phyloP scores from a whole-genome alignment of 1,140 invertebrate species.

The Sitobion miscanthi region DNA sequence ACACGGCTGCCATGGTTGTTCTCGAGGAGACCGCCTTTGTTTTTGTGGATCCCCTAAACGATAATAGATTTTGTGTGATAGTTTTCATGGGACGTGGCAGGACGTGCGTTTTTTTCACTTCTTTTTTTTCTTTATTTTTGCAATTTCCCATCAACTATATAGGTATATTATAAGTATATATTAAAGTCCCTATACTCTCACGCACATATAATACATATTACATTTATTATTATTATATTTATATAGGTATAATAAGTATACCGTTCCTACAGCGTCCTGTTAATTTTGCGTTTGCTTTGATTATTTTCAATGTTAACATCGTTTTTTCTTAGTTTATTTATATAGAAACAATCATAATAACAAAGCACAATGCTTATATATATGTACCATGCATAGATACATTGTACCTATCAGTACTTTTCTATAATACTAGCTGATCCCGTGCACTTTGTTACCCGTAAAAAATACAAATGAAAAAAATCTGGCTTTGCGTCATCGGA shows the following conservation, averaged over 20 bases:
- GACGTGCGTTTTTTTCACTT: background rate
- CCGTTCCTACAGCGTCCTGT: background rate
- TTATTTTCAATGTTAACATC: background rate
- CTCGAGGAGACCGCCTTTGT: constrained; percentile 45
- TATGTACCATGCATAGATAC: too few relatives aligned
- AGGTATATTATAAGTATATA: background rate
- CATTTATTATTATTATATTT: background rate
- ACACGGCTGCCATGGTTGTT: constrained; percentile 35
- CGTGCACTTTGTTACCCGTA: too few relatives aligned
- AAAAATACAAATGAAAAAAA: too few relatives aligned
- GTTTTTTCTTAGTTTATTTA: background rate
- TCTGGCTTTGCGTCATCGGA: too few relatives aligned
- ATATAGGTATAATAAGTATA: background rate
- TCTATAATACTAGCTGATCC: too few relatives aligned
- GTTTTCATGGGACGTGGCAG: constrained; percentile 35
- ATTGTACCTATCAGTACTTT: too few relatives aligned
- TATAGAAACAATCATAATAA: background rate
- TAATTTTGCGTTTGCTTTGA: background rate
- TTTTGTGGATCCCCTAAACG: constrained; percentile 42
- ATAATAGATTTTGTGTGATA: constrained; percentile 26
- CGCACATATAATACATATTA: background rate
- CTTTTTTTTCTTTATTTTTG: background rate
- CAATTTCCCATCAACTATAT: constrained; percentile 20
- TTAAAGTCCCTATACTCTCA: background rate
- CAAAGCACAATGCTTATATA: background rate